phyloP scores from a whole-genome alignment of 2,113 vertebrate species.

The Connochaetes taurinus region DNA sequence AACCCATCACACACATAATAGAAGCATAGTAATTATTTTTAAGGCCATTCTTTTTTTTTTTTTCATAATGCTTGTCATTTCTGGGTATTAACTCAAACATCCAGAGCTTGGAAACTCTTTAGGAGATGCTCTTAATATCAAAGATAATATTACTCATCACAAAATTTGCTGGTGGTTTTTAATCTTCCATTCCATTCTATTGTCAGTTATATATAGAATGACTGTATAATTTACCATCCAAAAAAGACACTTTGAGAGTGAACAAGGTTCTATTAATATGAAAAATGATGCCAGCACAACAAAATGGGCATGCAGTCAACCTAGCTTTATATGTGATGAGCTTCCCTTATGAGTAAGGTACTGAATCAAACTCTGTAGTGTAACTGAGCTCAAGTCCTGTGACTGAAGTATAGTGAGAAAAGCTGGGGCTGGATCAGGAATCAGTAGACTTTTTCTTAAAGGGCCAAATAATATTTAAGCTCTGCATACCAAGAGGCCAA shows the following conservation, averaged over 20 bases:
- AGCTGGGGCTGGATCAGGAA: neutral
- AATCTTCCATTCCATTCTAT: constrained; percentile 17
- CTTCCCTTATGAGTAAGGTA: neutral
- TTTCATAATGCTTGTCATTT: constrained; percentile 50
- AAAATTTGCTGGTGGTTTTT: constrained; percentile 20
- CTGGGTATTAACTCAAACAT: constrained; percentile 55
- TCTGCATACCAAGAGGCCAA: neutral
- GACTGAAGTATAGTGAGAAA: neutral
- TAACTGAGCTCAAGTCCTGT: neutral
- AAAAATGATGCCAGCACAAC: constrained; percentile 2
- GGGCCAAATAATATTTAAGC: neutral
- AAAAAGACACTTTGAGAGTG: neutral
- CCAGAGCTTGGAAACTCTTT: constrained; percentile 35
- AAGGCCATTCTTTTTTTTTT: constrained; percentile 43
- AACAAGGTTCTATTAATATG: neutral
- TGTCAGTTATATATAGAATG: constrained; percentile 38
- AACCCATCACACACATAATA: constrained; percentile 1
- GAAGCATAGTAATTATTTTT: constrained; percentile 48
- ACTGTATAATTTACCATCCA: constrained; percentile 23
- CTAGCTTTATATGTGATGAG: neutral
- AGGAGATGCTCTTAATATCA: constrained; percentile 4
- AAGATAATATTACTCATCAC: constrained; percentile 46
- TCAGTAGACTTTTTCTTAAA: constrained; percentile 16
- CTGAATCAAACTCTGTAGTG: neutral
- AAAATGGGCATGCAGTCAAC: neutral